phyloP scores from a whole-genome alignment of 2,888 invertebrate species.

The Dasypogon diadema region DNA sequence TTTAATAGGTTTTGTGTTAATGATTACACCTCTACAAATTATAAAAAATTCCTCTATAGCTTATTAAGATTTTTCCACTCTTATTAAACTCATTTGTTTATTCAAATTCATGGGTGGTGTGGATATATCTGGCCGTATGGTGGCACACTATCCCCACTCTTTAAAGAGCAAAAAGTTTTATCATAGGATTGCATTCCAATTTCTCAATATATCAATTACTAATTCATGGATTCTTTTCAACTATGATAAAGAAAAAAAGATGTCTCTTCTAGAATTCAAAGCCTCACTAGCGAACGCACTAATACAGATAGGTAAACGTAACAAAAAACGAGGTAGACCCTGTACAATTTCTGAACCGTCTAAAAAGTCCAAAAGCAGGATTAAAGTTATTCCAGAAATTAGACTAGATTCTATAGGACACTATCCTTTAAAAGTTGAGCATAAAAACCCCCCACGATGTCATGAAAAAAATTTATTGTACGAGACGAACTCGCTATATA shows the following conservation, averaged over 20 bases:
- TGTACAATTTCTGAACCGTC: neutral
- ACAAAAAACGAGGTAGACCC: slow-evolving; percentile 35
- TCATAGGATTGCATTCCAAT: neutral
- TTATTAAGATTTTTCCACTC: too few relatives aligned
- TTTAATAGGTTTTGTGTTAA: too few relatives aligned
- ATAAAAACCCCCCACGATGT: slow-evolving; percentile 26
- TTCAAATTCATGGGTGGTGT: neutral
- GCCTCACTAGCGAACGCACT: slow-evolving; percentile 17
- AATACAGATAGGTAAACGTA: neutral
- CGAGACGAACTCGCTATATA: slow-evolving; percentile 18
- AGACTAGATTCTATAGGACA: slow-evolving; percentile 18
- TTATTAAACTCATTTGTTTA: too few relatives aligned
- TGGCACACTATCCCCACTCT: neutral
- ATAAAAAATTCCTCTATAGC: too few relatives aligned
- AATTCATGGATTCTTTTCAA: neutral
- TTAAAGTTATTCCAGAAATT: slow-evolving; percentile 27
- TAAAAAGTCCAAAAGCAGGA: slow-evolving; percentile 19
- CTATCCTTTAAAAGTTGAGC: slow-evolving; percentile 16
- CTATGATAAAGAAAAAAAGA: slow-evolving; percentile 11
- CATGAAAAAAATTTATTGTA: slow-evolving; percentile 34
- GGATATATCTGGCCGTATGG: neutral
- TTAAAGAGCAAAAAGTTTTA: neutral
- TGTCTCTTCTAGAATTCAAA: slow-evolving; percentile 13
- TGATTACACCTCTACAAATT: too few relatives aligned
- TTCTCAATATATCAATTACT: neutral